These are phyloP conservation scores for Syngnathus acus DNA, from an alignment of 2,797 vertebrate genomes.

Conservation along the genomic window DNA sequence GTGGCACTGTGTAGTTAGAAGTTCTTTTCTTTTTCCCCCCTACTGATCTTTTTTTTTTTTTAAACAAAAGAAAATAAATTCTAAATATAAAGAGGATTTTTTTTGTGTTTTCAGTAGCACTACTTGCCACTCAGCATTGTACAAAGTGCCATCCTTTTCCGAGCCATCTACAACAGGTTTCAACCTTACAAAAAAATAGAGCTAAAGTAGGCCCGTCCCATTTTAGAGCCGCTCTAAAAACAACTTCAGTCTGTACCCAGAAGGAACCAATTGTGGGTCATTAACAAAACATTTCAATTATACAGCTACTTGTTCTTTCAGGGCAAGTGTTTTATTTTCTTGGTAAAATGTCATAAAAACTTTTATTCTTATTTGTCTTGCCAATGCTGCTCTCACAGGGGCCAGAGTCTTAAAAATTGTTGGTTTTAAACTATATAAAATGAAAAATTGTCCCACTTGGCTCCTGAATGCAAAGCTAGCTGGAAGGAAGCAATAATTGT, in stretches of 20 bases:
- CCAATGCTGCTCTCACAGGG: neutral
- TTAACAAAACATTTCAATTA: constrained; percentile 31
- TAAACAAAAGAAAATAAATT: constrained; percentile 47
- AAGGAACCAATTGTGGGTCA: constrained; percentile 22
- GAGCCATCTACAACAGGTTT: constrained; percentile 42
- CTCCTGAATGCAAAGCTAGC: neutral
- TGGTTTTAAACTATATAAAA: neutral
- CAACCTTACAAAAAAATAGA: constrained; percentile 58
- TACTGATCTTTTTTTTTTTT: constrained; percentile 60
- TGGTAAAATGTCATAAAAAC: neutral
- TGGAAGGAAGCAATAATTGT: neutral
- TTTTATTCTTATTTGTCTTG: neutral
- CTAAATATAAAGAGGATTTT: constrained; percentile 59
- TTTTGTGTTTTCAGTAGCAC: constrained; percentile 55
- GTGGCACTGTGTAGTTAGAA: constrained; percentile 74
- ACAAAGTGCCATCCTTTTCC: constrained; percentile 69
- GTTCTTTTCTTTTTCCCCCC: constrained; percentile 51
- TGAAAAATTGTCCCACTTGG: neutral
- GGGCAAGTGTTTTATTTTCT: neutral
- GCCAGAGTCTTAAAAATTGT: neutral
- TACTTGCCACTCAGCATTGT: constrained; percentile 57
- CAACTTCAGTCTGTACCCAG: constrained; percentile 32
- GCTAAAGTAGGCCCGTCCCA: constrained; percentile 8
- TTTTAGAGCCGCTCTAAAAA: neutral
- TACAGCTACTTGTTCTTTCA: neutral